Evolutionary conservation across 2,113 vertebrate species (phyloP).

Genomic region (Atrichornis clamosus): DNA sequence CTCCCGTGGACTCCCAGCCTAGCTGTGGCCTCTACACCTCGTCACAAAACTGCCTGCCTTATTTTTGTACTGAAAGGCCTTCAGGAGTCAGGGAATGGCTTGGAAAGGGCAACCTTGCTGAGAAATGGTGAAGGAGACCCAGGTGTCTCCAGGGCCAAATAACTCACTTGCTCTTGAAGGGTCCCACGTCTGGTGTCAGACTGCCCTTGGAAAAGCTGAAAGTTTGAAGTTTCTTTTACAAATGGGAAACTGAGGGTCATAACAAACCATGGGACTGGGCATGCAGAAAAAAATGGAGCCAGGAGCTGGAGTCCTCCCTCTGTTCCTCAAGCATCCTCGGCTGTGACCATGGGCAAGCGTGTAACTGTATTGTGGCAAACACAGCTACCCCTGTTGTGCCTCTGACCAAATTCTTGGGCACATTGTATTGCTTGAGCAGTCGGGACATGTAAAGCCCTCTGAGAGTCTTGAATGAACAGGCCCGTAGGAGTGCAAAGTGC

Average conservation of each 20-base stretch:
- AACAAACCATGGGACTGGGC: neutral
- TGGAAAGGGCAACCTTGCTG: neutral
- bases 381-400: neutral
- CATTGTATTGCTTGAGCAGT: neutral
- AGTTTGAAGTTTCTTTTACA: neutral
- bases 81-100: neutral
- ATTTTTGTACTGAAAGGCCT: neutral
- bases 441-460: neutral
- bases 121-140: neutral
- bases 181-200: neutral
- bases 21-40: accelerated
- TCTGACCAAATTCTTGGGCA: slow-evolving; percentile 25
- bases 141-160: accelerated
- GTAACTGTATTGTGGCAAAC: neutral
- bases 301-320: neutral
- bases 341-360: neutral
- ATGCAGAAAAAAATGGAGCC: neutral
- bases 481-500: neutral
- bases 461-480: slow-evolving; percentile 33
- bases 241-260: neutral
- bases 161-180: neutral
- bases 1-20: neutral
- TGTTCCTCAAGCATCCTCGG: accelerated
- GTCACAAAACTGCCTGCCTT: neutral
- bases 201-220: neutral